Conservation (phyloP, 2,797 vertebrate species). For the Poecile montanus region DNA sequence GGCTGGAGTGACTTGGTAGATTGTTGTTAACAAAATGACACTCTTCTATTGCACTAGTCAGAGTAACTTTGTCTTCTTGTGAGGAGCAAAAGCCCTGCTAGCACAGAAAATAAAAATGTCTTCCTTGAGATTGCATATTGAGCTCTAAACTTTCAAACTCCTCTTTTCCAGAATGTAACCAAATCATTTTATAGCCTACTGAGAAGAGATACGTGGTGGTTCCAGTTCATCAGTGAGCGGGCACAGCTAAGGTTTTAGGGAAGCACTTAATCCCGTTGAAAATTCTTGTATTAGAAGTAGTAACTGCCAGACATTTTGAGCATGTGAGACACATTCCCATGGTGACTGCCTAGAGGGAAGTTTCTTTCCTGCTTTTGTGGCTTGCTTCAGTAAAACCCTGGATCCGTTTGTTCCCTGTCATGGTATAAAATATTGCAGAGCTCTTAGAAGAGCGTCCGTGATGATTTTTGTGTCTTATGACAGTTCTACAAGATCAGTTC, state of each 20-base stretch:
- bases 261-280: neutral
- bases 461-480: neutral
- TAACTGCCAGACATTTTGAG: neutral
- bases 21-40: neutral
- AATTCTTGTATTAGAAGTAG: neutral
- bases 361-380: neutral
- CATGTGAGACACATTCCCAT: neutral
- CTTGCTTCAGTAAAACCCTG: neutral
- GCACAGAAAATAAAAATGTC: neutral
- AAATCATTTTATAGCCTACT: neutral
- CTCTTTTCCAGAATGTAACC: neutral
- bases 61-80: neutral
- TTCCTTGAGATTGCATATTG: neutral
- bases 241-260: neutral
- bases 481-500: neutral
- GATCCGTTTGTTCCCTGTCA: neutral
- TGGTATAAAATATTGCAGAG: neutral
- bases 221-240: neutral
- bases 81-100: neutral
- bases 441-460: neutral
- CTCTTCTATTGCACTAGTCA: neutral
- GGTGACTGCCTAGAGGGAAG: neutral
- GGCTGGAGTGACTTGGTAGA: neutral
- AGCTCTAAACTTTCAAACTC: neutral
- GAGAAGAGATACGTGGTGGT: neutral